Evolutionary conservation across 2,888 invertebrate genomes (phyloP).

Genomic region (Cantharis rufa): DNA sequence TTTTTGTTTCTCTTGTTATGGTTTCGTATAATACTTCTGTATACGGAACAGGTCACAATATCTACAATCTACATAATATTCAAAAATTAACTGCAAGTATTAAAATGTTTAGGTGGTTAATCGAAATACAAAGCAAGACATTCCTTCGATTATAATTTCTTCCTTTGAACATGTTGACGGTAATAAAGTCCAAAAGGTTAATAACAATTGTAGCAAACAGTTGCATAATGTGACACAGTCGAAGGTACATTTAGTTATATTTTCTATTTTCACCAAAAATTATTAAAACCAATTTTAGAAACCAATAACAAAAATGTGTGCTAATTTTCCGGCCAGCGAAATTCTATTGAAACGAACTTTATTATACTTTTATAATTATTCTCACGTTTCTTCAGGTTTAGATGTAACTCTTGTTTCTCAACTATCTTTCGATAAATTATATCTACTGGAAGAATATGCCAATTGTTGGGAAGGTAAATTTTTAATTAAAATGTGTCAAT

Average conservation of each 20-base stretch:
- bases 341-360: slow-evolving; percentile 77
- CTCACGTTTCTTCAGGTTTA: slow-evolving; percentile 63
- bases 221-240: neutral
- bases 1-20: too few relatives aligned
- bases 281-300: slow-evolving; percentile 63
- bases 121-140: neutral
- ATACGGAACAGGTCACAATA: too few relatives aligned
- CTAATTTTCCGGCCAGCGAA: slow-evolving; percentile 76
- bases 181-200: neutral
- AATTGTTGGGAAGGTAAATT: slow-evolving; percentile 86
- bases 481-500: too few relatives aligned
- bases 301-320: slow-evolving; percentile 82
- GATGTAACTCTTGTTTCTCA: slow-evolving; percentile 90
- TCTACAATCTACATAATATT: too few relatives aligned
- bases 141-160: neutral
- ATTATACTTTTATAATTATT: slow-evolving; percentile 79
- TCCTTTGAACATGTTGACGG: neutral
- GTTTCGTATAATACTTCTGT: too few relatives aligned
- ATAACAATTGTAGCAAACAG: neutral
- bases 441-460: slow-evolving; percentile 79
- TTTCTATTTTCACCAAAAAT: slow-evolving; percentile 42
- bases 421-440: slow-evolving; percentile 82
- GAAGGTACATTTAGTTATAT: neutral
- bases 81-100: too few relatives aligned
- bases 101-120: neutral